Evolutionary conservation across 2,888 invertebrate species (phyloP).

Genomic region (Drosophila nr. perissopoda): DNA sequence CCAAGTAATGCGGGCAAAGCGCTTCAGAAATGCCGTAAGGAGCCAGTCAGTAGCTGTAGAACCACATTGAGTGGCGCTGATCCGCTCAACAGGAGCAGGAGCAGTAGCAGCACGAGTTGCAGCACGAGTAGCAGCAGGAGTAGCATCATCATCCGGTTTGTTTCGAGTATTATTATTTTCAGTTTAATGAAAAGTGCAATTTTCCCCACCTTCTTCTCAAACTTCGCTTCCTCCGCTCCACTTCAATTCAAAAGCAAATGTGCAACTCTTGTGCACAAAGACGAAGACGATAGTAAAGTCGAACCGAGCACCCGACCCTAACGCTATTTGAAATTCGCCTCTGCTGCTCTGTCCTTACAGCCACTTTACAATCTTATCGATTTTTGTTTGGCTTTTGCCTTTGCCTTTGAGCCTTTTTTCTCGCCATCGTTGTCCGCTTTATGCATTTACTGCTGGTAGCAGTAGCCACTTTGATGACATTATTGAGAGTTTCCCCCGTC

Average conservation of each 20-base stretch:
- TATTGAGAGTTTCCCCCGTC: constrained; percentile 49
- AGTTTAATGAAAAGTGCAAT: constrained; percentile 79
- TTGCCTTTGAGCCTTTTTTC: constrained; percentile 58
- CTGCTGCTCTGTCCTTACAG: constrained; percentile 29
- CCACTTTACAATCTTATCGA: constrained; percentile 74
- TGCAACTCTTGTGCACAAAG: constrained; percentile 67
- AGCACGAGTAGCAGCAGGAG: constrained; percentile 9
- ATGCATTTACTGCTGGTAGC: constrained; percentile 65
- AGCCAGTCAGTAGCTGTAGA: constrained; percentile 16
- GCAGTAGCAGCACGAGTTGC: constrained; percentile 1
- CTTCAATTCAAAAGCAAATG: constrained; percentile 69
- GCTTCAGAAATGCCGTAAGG: constrained; percentile 55
- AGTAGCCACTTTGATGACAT: constrained; percentile 79
- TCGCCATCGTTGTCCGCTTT: constrained; percentile 56
- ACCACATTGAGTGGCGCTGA: constrained; percentile 42
- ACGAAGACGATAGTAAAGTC: constrained; percentile 46
- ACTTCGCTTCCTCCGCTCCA: constrained; percentile 29
- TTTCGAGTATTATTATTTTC: constrained; percentile 58
- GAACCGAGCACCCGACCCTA: constrained; percentile 16
- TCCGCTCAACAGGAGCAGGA: constrained; percentile 22
- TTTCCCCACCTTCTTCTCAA: constrained; percentile 28
- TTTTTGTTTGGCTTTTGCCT: constrained; percentile 69
- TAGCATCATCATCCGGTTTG: constrained; percentile 47
- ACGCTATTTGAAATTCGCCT: constrained; percentile 5
- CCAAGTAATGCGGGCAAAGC: constrained; percentile 60